A percentile compares a stretch with the other conserved stretches of the same genome.
Evolutionary conservation across 1,140 invertebrate genomes (phyloP).

Genomic region (Brachionus asplanchnoidis): DNA sequence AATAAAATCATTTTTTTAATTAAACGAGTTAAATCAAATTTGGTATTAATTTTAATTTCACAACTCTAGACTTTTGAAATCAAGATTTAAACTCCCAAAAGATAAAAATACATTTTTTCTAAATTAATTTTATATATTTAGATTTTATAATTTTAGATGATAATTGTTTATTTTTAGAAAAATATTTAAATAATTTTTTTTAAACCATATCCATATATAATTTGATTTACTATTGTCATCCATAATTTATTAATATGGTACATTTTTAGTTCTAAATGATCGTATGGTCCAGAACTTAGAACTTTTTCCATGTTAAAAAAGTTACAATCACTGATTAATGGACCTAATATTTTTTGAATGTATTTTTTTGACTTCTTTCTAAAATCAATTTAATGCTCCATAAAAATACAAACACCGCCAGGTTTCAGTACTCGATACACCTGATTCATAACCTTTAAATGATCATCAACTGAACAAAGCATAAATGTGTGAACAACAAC

Average conservation of each 20-base stretch:
- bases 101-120: neutral
- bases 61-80: neutral
- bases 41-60: too few relatives aligned
- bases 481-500: conserved; percentile 10
- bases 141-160: neutral
- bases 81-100: neutral
- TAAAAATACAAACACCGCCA: conserved; percentile 7
- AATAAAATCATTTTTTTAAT: neutral
- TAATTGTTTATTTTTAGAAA: neutral
- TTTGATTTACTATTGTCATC: neutral
- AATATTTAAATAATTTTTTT: neutral
- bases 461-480: neutral
- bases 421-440: conserved; percentile 14
- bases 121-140: neutral
- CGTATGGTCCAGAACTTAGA: neutral
- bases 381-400: conserved; percentile 14
- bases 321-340: neutral
- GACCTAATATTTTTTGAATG: neutral
- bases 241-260: neutral
- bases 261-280: neutral
- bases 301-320: conserved; percentile 8
- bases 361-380: neutral
- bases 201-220: neutral
- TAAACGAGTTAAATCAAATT: neutral
- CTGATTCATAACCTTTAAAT: neutral